phyloP scores from a whole-genome alignment of 2,113 vertebrate species.

The Laticauda laticaudata region DNA sequence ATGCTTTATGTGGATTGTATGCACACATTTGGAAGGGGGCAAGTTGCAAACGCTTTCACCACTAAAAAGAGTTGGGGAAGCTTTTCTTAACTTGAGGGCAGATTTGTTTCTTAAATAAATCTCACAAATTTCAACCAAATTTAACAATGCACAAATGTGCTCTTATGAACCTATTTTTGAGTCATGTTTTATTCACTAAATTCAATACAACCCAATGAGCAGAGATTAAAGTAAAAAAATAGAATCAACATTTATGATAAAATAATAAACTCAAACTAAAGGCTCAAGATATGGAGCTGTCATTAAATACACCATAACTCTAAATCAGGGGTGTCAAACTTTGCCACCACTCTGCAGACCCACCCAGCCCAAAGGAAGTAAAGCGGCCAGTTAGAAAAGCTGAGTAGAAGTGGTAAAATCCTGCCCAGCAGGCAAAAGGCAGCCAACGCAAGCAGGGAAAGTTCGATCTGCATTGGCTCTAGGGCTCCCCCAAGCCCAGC shows the following conservation, averaged over 20 bases:
- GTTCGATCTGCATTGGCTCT: no score
- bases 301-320: neutral
- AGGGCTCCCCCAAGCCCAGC: no score
- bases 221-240: neutral
- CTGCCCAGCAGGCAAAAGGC: no score
- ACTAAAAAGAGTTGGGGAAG: neutral
- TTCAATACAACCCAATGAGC: neutral
- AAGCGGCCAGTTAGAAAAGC: no score
- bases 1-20: neutral
- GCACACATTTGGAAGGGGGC: neutral
- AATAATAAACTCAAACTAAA: neutral
- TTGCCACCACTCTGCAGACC: no score
- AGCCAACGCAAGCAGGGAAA: no score
- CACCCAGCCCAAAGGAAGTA: no score
- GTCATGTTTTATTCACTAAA: neutral
- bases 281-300: neutral
- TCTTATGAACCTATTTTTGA: neutral
- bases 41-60: neutral
- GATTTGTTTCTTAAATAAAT: neutral
- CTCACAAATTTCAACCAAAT: neutral
- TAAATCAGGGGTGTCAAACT: neutral
- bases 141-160: neutral
- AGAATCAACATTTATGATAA: neutral
- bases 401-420: no score
- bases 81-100: neutral